phyloP scores from a whole-genome alignment of 2,888 invertebrate species.

The Nephrotoma appendiculata region DNA sequence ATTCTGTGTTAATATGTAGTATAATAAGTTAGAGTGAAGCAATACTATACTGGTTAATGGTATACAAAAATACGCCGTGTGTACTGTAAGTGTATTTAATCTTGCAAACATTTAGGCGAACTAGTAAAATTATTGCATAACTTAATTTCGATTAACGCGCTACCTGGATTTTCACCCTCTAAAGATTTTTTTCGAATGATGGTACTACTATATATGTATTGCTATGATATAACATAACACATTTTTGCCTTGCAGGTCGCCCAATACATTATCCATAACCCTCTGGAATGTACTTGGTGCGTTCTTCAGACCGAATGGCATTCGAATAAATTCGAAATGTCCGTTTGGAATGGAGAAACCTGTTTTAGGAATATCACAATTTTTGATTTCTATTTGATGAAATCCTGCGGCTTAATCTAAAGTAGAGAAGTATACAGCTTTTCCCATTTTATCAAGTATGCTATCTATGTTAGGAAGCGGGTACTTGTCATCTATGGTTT shows the following conservation, averaged over 20 bases:
- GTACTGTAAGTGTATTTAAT: too few relatives aligned
- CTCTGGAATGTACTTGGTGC: background rate
- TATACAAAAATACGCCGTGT: too few relatives aligned
- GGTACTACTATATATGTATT: too few relatives aligned
- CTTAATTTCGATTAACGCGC: too few relatives aligned
- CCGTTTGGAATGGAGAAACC: background rate
- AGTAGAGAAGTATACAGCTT: background rate
- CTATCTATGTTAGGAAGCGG: slow-evolving; percentile 15
- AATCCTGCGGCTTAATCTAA: background rate
- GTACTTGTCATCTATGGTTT: slow-evolving; percentile 18
- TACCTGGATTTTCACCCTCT: too few relatives aligned
- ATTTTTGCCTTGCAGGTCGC: slow-evolving; percentile 11
- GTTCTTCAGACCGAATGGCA: background rate
- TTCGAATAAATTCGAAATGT: background rate
- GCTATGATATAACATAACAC: slow-evolving; percentile 12
- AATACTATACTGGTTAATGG: too few relatives aligned
- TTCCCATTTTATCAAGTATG: slow-evolving; percentile 12
- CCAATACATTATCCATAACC: background rate
- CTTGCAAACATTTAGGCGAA: too few relatives aligned
- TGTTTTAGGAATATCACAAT: slow-evolving; percentile 11
- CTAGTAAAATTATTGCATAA: too few relatives aligned
- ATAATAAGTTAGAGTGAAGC: too few relatives aligned
- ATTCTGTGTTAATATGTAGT: too few relatives aligned
- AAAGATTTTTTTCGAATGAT: too few relatives aligned
- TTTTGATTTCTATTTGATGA: slow-evolving; percentile 7